Evolutionary conservation across 2,113 vertebrate species (phyloP).

Genomic region (Epinephelus moara): DNA sequence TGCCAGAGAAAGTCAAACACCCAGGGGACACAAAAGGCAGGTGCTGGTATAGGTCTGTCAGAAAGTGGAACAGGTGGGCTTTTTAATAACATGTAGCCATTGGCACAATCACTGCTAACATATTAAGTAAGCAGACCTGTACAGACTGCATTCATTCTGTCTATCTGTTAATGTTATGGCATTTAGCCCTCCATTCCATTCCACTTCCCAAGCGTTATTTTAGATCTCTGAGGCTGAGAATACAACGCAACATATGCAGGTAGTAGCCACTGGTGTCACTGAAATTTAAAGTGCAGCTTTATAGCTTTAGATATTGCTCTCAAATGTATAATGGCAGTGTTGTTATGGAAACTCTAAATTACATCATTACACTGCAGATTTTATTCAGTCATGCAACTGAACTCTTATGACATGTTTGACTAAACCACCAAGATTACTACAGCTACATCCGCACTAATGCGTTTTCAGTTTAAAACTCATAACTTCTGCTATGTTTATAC

Average conservation of each 20-base stretch:
- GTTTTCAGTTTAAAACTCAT: too few species aligned
- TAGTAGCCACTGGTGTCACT: background rate
- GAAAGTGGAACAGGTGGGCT: conserved; percentile 15
- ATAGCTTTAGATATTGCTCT: background rate
- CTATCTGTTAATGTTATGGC: background rate
- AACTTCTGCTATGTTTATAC: too few species aligned
- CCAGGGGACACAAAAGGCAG: conserved; percentile 63
- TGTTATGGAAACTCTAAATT: background rate
- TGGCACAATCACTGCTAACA: conserved; percentile 8
- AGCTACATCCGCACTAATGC: too few species aligned
- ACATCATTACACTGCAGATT: background rate
- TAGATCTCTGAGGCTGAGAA: background rate
- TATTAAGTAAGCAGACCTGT: background rate
- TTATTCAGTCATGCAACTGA: background rate
- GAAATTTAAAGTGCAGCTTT: background rate
- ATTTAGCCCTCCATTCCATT: background rate
- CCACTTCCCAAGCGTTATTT: background rate
- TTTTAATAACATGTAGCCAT: conserved; percentile 27
- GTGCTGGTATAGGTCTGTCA: conserved; percentile 44
- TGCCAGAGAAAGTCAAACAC: conserved; percentile 48
- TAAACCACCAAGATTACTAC: background rate
- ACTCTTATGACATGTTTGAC: background rate
- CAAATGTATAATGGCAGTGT: background rate
- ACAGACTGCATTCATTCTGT: conserved; percentile 11
- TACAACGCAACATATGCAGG: background rate